Evolutionary conservation across 1,140 invertebrate genomes (phyloP).

Genomic region (Drosophila murphyi): DNA sequence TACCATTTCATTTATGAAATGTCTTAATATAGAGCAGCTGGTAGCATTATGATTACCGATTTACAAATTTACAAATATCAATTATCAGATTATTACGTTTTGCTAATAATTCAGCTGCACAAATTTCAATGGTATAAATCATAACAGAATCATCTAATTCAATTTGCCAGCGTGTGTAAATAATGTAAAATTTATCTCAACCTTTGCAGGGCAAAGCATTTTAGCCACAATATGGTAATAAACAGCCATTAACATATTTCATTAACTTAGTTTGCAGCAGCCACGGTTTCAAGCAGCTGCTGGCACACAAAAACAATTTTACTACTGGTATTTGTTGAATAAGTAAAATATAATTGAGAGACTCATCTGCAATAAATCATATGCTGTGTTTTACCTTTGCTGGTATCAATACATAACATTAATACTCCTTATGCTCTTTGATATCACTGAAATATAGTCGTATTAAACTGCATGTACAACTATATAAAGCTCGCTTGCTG

Average conservation of each 20-base stretch:
- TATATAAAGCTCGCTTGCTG: slow-evolving; percentile 27
- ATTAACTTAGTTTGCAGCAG: slow-evolving; percentile 9
- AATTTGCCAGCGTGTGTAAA: slow-evolving; percentile 63
- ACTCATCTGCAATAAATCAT: neutral
- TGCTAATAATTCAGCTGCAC: slow-evolving; percentile 10
- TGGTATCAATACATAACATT: neutral
- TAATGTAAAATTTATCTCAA: slow-evolving; percentile 42
- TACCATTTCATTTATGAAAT: slow-evolving; percentile 47
- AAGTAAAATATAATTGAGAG: too few species aligned
- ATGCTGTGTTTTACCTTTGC: neutral
- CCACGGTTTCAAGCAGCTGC: neutral
- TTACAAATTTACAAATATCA: slow-evolving; percentile 56
- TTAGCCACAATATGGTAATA: slow-evolving; percentile 15
- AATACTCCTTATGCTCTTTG: slow-evolving; percentile 1
- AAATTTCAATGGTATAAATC: slow-evolving; percentile 7
- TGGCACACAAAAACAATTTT: neutral
- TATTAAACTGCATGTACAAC: slow-evolving; percentile 8
- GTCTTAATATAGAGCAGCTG: slow-evolving; percentile 43
- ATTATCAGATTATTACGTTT: slow-evolving; percentile 66
- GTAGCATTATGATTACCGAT: slow-evolving; percentile 28
- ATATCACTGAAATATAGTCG: neutral
- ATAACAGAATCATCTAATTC: slow-evolving; percentile 54
- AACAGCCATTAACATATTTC: slow-evolving; percentile 24
- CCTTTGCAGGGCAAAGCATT: slow-evolving; percentile 15
- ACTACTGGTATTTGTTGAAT: too few species aligned